Evolutionary conservation across 2,113 vertebrate species (phyloP), one percentile per base, ranked within the genome.

Genomic region (Casuarius casuarius): DNA sequence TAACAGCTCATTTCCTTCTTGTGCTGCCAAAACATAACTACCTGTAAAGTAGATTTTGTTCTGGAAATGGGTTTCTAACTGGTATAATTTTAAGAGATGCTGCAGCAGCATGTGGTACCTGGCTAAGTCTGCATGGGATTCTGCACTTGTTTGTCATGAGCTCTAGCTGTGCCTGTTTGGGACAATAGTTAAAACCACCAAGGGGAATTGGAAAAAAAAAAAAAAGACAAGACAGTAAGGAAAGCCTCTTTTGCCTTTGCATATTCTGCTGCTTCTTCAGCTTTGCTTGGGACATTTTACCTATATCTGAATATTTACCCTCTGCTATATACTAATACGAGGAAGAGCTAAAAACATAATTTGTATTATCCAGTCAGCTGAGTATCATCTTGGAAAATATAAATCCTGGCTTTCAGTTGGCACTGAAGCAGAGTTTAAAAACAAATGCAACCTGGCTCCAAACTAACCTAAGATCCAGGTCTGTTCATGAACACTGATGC

Each of bases 21-120:
- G 48, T 90, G 20, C 11, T 91, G 61, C 22, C 73, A 75, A 89
- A 88, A 48, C 51, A 48, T 12, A 40, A 71, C 84, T 38, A 72
- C 25, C 77, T 79, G 44, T 66, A 56, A 92, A 73, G 83, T 87
- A 70, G 62, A 84, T 93, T 91, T 94, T 84, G 7, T 73, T 91
- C 63, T n/a, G 54, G 83, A 89, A 75, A 62, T 68, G 33, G n/a
- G 21, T 93, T 93, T 91, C 72, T 81, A 81, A 85, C 76, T 94
- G 42, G 6, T 38, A 17, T 54, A 46, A 78, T 63, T 54, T 54
- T 40, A 54, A 35, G 51, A 81, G 38, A 58, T 87, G 70, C 61
- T 68, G 38, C 25, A 54, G 48, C 65, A 48, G n/a, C 44, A 40
- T 49, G 29, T 81, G 77, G 52, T 31, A 35, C 25, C 49, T 54